A percentile compares a stretch with the other conserved stretches of the same genome.
These are phyloP conservation scores for Antheraea yamamai DNA, from an alignment of 2,888 invertebrate genomes.

Conservation along the genomic window DNA sequence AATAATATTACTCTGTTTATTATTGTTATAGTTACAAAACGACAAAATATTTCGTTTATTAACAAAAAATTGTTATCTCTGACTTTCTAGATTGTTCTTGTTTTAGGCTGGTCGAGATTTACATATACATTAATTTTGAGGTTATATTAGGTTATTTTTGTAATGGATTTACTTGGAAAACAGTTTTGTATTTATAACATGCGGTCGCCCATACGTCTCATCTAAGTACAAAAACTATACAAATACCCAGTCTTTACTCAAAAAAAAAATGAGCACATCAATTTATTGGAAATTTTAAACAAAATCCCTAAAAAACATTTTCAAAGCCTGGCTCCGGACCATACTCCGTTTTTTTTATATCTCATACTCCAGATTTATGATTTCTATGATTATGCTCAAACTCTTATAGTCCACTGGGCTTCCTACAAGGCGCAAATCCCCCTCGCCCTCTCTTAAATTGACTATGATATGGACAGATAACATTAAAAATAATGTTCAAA, in stretches of 20 bases:
- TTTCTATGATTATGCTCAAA: neutral
- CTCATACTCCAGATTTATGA: neutral
- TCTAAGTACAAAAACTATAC: slow-evolving; percentile 39
- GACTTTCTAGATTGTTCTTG: neutral
- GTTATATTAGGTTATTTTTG: neutral
- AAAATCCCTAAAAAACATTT: slow-evolving; percentile 16
- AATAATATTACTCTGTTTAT: neutral
- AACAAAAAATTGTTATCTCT: neutral
- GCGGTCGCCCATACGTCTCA: slow-evolving; percentile 19
- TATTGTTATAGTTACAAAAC: neutral
- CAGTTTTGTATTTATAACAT: neutral
- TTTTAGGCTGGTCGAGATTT: neutral
- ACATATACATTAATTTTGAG: neutral
- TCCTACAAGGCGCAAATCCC: neutral
- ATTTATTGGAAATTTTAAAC: slow-evolving; percentile 13
- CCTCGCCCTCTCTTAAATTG: neutral
- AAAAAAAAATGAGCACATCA: slow-evolving; percentile 19
- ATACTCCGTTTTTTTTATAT: neutral
- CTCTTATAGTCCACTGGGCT: neutral
- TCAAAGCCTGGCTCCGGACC: neutral
- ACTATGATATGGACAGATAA: slow-evolving; percentile 1
- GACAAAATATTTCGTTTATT: neutral
- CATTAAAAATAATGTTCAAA: slow-evolving; percentile 22
- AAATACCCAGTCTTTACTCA: slow-evolving; percentile 46
- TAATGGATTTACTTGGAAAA: neutral